phyloP scores from a whole-genome alignment of 2,888 invertebrate genomes.

The Tyria jacobaeae region DNA sequence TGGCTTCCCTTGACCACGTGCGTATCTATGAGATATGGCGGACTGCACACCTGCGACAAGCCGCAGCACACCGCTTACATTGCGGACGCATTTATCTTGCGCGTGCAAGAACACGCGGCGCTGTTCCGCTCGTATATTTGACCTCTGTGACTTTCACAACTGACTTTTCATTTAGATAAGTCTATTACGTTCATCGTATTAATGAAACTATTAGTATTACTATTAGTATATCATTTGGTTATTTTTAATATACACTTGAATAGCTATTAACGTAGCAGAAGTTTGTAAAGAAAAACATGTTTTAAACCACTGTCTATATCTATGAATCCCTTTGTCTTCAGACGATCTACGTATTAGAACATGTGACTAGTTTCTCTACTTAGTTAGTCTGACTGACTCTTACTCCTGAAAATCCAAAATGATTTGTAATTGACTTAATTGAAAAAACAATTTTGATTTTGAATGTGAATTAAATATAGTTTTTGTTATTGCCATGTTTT shows the following conservation, averaged over 20 bases:
- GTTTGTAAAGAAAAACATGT: no score
- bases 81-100: constrained; percentile 62
- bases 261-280: no score
- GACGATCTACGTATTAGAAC: no score
- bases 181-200: neutral
- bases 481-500: no score
- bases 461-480: no score
- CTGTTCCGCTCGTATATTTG: constrained; percentile 34
- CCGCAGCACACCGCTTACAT: constrained; percentile 37
- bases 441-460: no score
- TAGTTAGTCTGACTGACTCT: no score
- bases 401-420: no score
- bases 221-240: neutral
- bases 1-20: constrained; percentile 37
- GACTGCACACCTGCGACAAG: constrained; percentile 54
- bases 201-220: neutral
- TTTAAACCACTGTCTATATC: no score
- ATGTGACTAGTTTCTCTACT: no score
- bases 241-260: neutral
- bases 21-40: constrained; percentile 48
- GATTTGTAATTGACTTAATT: no score
- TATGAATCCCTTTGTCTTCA: no score
- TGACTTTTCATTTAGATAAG: constrained; percentile 14
- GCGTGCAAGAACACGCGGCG: constrained; percentile 49
- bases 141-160: constrained; percentile 27